Evolutionary conservation across 2,888 invertebrate species (phyloP).

Genomic region (Rhagium mordax): DNA sequence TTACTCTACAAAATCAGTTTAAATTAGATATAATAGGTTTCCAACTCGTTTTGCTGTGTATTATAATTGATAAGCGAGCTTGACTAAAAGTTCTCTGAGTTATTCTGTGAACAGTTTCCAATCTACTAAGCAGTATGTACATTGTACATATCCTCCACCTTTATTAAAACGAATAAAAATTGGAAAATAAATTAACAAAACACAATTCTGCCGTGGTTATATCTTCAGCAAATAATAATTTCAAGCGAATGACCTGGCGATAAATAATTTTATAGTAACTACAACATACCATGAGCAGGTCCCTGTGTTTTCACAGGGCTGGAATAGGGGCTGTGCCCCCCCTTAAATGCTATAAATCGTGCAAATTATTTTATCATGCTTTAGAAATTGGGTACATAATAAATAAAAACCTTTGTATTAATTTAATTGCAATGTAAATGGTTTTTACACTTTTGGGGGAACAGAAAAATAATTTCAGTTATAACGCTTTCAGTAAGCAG

Average conservation of each 20-base stretch:
- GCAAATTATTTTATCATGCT: conserved; percentile 54
- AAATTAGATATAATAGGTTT: neutral
- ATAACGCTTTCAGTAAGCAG: too few species aligned
- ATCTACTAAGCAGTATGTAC: too few species aligned
- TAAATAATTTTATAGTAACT: conserved; percentile 5
- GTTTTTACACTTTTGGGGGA: too few species aligned
- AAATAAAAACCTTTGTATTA: conserved; percentile 25
- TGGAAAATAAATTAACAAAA: neutral
- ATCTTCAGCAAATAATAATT: neutral
- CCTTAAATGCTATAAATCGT: conserved; percentile 61
- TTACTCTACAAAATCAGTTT: neutral
- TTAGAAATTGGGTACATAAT: conserved; percentile 37
- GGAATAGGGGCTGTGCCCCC: conserved; percentile 74
- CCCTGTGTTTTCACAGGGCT: conserved; percentile 77
- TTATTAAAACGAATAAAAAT: neutral
- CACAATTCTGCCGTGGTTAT: neutral
- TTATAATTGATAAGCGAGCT: neutral
- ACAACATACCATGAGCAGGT: conserved; percentile 65
- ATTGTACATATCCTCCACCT: too few species aligned
- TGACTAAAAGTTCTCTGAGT: neutral
- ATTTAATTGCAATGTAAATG: neutral
- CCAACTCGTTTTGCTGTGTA: neutral
- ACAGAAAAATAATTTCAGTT: too few species aligned
- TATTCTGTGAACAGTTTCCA: neutral
- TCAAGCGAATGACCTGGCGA: neutral